These are phyloP conservation scores for Calameuta idolon DNA, from an alignment of 2,888 invertebrate genomes.

Conservation along the genomic window DNA sequence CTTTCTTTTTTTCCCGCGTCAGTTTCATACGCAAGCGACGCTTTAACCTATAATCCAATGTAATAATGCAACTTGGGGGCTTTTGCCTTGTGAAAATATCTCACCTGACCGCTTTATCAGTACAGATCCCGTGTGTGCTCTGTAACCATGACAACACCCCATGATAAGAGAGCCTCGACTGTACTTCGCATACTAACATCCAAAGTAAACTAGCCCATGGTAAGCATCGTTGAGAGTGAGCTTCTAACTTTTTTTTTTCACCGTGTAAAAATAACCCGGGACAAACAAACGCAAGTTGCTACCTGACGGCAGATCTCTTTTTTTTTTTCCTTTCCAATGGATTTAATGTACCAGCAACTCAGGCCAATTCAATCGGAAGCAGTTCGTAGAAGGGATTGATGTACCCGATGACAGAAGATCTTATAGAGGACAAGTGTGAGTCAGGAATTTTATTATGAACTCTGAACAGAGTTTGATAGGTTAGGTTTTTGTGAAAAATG, in stretches of 20 bases:
- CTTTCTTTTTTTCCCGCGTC: background rate
- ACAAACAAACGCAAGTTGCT: background rate
- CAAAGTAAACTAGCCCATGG: conserved; percentile 30
- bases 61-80: conserved; percentile 14
- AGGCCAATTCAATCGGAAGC: no score
- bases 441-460: no score
- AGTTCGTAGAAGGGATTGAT: no score
- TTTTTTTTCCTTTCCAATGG: no score
- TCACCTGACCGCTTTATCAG: conserved; percentile 55
- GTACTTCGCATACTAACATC: conserved; percentile 11
- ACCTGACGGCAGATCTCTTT: background rate
- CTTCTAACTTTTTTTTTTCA: background rate
- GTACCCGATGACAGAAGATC: no score
- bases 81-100: conserved; percentile 25
- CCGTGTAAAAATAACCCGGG: background rate
- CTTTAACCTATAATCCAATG: background rate
- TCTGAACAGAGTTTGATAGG: no score
- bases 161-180: conserved; percentile 45
- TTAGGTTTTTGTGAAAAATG: no score
- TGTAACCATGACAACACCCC: conserved; percentile 59
- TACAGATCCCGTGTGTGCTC: conserved; percentile 51
- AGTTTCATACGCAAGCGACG: background rate
- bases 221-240: background rate
- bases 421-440: no score
- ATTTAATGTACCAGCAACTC: no score